phyloP scores from a whole-genome alignment of 2,113 vertebrate genomes.

The Prietella phreatophila region DNA sequence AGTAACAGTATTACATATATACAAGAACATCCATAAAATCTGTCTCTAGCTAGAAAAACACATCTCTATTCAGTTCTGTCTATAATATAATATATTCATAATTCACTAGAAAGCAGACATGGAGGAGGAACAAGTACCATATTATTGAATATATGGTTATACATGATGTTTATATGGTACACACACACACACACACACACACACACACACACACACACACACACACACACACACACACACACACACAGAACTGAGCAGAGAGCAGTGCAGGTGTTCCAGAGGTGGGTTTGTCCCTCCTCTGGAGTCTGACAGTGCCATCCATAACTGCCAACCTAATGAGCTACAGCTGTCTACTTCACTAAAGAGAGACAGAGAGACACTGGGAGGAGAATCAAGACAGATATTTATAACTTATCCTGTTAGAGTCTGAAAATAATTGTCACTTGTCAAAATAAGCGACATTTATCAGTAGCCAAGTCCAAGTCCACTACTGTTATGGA shows the following conservation, averaged over 20 bases:
- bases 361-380: constrained; percentile 21
- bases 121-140: constrained; percentile 13
- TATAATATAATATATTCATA: not conserved
- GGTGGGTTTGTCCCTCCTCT: constrained; percentile 31
- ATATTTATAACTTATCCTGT: constrained; percentile 20
- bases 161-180: constrained; percentile 5
- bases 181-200: not conserved
- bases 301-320: constrained; percentile 25
- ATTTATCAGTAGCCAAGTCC: not conserved
- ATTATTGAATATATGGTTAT: constrained; percentile 18
- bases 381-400: constrained; percentile 16
- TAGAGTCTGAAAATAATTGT: not conserved
- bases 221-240: constrained; percentile 12
- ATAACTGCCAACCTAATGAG: constrained; percentile 38
- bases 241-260: not conserved
- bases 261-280: constrained; percentile 25
- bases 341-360: constrained; percentile 35
- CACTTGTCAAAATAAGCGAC: constrained; percentile 13
- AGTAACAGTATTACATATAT: not conserved
- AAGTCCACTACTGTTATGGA: not conserved
- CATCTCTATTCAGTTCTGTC: not conserved
- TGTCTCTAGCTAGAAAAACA: not conserved
- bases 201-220: not conserved
- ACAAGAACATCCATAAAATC: not conserved
- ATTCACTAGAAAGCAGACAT: not conserved